phyloP scores from a whole-genome alignment of 1,140 invertebrate species.

The Drosophila arizonae region DNA sequence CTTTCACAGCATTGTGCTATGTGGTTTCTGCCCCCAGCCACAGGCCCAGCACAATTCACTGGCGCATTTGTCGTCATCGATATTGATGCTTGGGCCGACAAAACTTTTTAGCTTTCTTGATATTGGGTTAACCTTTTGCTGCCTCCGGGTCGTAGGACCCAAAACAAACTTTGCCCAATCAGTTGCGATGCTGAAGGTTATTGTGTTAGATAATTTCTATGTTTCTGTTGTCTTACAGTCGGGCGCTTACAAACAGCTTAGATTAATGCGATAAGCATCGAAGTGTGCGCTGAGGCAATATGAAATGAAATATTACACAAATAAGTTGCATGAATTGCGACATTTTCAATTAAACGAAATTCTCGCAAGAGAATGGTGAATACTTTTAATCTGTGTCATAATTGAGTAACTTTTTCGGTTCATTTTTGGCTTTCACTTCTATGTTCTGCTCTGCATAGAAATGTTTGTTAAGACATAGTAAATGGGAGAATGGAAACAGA shows the following conservation, averaged over 20 bases:
- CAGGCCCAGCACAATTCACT: background rate
- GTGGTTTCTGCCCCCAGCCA: slow-evolving; percentile 3
- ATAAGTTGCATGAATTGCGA: slow-evolving; percentile 11
- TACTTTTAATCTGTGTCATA: slow-evolving; percentile 28
- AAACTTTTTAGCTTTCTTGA: slow-evolving; percentile 41
- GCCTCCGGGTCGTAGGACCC: slow-evolving; percentile 31
- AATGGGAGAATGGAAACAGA: no score
- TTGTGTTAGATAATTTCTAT: slow-evolving; percentile 53
- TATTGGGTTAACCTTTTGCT: slow-evolving; percentile 44
- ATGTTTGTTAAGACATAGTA: no score
- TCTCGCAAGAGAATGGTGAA: background rate
- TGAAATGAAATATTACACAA: slow-evolving; percentile 19
- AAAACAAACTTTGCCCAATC: slow-evolving; percentile 35
- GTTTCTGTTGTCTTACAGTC: slow-evolving; percentile 25
- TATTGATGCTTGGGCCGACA: slow-evolving; percentile 39
- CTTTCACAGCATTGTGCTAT: slow-evolving; percentile 44
- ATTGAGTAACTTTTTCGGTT: slow-evolving; percentile 10
- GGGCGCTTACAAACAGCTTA: slow-evolving; percentile 43
- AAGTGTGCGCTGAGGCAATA: slow-evolving; percentile 1
- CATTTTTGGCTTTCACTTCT: background rate
- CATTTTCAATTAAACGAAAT: slow-evolving; percentile 28
- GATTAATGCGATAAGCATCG: slow-evolving; percentile 46
- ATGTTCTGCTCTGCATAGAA: no score
- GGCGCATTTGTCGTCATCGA: slow-evolving; percentile 42
- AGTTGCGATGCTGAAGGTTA: slow-evolving; percentile 50